These are phyloP conservation scores for Ciconia stormi DNA, from an alignment of 2,113 vertebrate genomes.

Conservation along the genomic window DNA sequence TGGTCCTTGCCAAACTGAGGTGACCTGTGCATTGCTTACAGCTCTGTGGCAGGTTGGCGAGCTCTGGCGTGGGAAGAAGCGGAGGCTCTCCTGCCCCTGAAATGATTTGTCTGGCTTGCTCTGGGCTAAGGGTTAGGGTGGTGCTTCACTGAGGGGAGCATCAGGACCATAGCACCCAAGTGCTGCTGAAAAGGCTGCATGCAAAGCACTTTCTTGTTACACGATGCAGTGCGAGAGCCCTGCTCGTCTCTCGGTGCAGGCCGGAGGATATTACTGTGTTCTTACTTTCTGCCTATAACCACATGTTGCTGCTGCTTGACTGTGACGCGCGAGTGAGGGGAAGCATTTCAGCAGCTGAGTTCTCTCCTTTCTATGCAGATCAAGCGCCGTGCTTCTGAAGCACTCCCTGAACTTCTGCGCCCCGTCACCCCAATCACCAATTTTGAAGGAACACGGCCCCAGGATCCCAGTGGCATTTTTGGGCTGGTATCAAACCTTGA, in stretches of 20 bases:
- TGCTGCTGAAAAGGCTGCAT: neutral
- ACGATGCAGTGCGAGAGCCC: neutral
- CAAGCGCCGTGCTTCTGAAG: constrained; percentile 89
- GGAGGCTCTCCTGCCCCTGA: neutral
- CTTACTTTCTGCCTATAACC: neutral
- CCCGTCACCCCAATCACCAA: constrained; percentile 87
- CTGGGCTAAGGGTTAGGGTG: neutral
- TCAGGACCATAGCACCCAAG: neutral
- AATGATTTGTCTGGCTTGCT: neutral
- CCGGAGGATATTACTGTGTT: neutral
- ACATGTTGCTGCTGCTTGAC: accelerated
- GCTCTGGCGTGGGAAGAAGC: neutral
- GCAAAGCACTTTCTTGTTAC: neutral
- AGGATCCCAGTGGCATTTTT: constrained; percentile 84
- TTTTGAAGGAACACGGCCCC: constrained; percentile 76
- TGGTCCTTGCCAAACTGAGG: neutral
- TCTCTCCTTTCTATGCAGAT: constrained; percentile 75
- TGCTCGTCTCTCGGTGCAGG: accelerated
- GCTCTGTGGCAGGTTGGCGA: neutral
- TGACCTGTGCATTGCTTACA: accelerated
- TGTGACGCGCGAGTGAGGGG: accelerated
- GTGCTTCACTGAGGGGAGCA: neutral
- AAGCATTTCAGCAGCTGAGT: neutral
- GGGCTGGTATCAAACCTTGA: constrained; percentile 88
- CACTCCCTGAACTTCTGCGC: constrained; percentile 88